A percentile compares a stretch with the other conserved stretches of the same genome.
phyloP scores from a whole-genome alignment of 2,113 vertebrate species.

The Todiramphus chloris region DNA sequence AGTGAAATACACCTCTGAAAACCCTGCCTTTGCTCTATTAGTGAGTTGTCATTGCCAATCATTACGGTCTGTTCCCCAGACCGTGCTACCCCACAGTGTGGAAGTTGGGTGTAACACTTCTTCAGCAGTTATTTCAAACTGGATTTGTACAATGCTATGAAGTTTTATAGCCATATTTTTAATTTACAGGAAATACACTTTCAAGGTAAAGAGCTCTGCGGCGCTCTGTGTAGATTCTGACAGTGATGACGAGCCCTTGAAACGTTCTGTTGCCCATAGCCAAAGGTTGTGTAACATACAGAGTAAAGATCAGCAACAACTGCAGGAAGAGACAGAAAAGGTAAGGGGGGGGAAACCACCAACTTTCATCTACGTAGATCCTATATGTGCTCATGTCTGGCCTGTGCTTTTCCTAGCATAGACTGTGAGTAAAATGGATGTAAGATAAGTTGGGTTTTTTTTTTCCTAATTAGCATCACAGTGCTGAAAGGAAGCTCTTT shows the following conservation, averaged over 20 bases:
- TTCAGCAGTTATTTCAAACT: neutral
- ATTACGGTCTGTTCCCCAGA: neutral
- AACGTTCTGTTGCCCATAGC: conserved; percentile 80
- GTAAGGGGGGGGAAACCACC: conserved; percentile 35
- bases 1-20: neutral
- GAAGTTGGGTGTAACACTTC: neutral
- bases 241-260: conserved; percentile 87
- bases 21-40: neutral
- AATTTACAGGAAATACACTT: conserved; percentile 78
- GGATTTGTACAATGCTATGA: neutral
- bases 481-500: neutral
- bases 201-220: conserved; percentile 80
- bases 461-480: neutral
- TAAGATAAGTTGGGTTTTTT: neutral
- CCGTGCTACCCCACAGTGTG: neutral
- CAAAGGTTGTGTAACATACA: conserved; percentile 80
- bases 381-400: neutral
- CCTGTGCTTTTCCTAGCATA: neutral
- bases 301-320: conserved; percentile 67
- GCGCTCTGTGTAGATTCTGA: conserved; percentile 85
- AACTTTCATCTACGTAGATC: neutral
- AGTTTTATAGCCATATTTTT: neutral
- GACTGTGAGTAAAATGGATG: neutral
- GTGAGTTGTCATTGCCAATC: neutral
- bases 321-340: conserved; percentile 77